phyloP scores from a whole-genome alignment of 2,797 vertebrate genomes.

The Amblyopsis hoosieri region DNA sequence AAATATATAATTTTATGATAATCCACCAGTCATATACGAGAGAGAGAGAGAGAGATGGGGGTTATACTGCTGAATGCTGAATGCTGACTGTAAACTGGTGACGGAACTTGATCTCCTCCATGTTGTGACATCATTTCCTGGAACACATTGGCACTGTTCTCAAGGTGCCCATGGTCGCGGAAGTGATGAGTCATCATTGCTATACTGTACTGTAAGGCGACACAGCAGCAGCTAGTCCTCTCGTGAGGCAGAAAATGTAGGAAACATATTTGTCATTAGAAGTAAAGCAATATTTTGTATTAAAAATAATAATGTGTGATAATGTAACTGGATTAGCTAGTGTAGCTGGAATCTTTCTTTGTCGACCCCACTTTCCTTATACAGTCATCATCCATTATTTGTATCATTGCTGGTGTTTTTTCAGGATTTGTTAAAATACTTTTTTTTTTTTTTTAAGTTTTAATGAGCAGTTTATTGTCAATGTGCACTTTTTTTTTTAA shows the following conservation, averaged over 20 bases:
- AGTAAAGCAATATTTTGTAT: too few species aligned
- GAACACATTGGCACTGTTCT: constrained; percentile 33
- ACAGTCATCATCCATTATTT: constrained; percentile 26
- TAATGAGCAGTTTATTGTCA: constrained; percentile 59
- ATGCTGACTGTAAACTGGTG: constrained; percentile 32
- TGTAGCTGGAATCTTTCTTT: neutral
- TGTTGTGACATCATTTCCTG: constrained; percentile 49
- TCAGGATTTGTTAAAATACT: constrained; percentile 34
- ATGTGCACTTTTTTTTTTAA: constrained; percentile 43
- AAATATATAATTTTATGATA: too few species aligned
- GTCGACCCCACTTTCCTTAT: neutral
- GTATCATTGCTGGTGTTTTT: constrained; percentile 31
- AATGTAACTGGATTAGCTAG: too few species aligned
- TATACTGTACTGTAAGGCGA: constrained; percentile 19
- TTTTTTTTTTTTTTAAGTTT: constrained; percentile 18
- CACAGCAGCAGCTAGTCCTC: constrained; percentile 17
- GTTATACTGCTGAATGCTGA: constrained; percentile 4
- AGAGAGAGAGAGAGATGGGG: too few species aligned
- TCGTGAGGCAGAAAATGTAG: constrained; percentile 3
- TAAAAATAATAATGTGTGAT: too few species aligned
- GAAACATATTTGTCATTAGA: neutral
- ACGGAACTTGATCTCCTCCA: constrained; percentile 49
- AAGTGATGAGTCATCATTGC: constrained; percentile 62
- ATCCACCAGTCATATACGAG: too few species aligned
- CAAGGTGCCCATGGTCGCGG: constrained; percentile 53